Base-by-base conservation (phyloP, 2,888 invertebrate species). In the Bugulina stolonifera region DNA sequence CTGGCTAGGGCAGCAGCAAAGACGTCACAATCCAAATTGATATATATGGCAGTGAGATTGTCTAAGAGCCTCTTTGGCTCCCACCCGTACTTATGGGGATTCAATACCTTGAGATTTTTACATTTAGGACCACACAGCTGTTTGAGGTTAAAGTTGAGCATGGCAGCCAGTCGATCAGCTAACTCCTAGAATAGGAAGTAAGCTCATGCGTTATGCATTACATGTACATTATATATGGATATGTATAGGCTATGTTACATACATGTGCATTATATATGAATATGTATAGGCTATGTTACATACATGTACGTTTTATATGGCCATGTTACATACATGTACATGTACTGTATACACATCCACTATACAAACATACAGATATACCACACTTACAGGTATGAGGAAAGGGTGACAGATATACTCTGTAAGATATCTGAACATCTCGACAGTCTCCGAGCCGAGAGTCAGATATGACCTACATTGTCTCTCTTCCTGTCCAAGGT, bases 111-210 rank as follows among this genome's bases (percentile, higher is more conserved):
- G 74, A 95, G 87, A 79, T 87, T 87, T 85, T 93, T 93, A 87
- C 96, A 97, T 86, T 96, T 96, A 69, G 94, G 91, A 14, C 97
- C 96, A 85, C 95, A 96, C 71, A 99, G 87, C 84, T 98, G 97
- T 82, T 93, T 92, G 76, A 99, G 88, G 87, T 99, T 99, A 85
- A 94, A 97, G 86, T 99, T 97, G 77, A 99, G 88, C 98, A 99
- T 99, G 73, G 97, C 94, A 72, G 97, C 95, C 73, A 99, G 88
- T 72, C 96, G 88, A 81, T 94, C 94, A 58, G 93, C 94, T 75
- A 99, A 87, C 86, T 95, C 96, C 84, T 85, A 74, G 1, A 76
- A 76, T 69, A 32, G 2, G 32, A 2, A 64, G 43, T n/a, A n/a
- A n/a, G n/a, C n/a, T n/a, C n/a, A n/a, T n/a, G n/a, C n/a, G n/a